Evolutionary conservation across 2,888 invertebrate genomes (phyloP).

Genomic region (Aphodius granarius): DNA sequence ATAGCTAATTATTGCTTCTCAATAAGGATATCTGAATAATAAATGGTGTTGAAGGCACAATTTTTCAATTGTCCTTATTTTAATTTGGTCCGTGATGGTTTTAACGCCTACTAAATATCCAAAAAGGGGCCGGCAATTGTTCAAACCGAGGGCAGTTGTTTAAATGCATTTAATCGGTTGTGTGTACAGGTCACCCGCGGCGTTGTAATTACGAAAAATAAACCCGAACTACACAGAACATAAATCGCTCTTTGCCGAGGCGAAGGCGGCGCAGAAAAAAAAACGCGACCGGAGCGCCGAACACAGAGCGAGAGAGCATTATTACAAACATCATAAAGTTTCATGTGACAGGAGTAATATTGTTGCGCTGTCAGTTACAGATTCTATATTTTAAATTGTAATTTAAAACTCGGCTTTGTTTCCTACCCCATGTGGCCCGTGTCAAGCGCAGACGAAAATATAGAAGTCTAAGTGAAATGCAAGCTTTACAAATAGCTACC

Average conservation of each 20-base stretch:
- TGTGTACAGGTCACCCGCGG: slow-evolving; percentile 7
- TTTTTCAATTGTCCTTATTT: not conserved
- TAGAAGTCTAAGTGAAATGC: slow-evolving; percentile 39
- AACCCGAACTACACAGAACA: slow-evolving; percentile 13
- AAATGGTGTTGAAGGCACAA: not conserved
- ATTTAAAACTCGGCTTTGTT: slow-evolving; percentile 47
- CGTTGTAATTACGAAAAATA: slow-evolving; percentile 13
- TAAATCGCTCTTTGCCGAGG: slow-evolving; percentile 1
- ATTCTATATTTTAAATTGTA: slow-evolving; percentile 46
- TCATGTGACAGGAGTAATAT: slow-evolving; percentile 45
- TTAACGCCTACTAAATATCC: not conserved
- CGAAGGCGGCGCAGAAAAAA: slow-evolving; percentile 1
- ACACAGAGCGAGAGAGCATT: slow-evolving; percentile 43
- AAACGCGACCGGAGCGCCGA: slow-evolving; percentile 21
- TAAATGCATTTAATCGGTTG: slow-evolving; percentile 10
- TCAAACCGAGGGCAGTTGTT: not conserved
- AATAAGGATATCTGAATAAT: not conserved
- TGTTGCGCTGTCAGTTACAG: slow-evolving; percentile 46
- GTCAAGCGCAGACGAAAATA: slow-evolving; percentile 45
- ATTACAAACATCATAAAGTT: slow-evolving; percentile 47
- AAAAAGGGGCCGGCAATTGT: not conserved
- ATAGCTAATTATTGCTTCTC: not conserved
- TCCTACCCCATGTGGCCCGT: slow-evolving; percentile 44
- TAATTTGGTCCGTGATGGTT: not conserved
- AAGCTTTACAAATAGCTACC: slow-evolving; percentile 30